Percentiles rank a stretch among this genome's conserved stretches.
phyloP scores from a whole-genome alignment of 1,140 invertebrate genomes.

The Cydia splendana region DNA sequence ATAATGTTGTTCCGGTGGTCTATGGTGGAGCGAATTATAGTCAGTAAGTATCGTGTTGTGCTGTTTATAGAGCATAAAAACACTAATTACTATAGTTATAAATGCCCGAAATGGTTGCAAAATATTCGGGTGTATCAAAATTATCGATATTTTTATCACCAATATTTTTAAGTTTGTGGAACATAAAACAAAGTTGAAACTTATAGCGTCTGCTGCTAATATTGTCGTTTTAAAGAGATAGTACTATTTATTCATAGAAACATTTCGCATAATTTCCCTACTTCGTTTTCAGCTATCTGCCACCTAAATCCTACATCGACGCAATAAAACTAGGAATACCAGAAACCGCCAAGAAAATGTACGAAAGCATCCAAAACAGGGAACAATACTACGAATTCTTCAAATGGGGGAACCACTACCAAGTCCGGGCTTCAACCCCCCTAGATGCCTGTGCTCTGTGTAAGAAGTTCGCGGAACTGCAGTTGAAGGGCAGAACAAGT shows the following conservation, averaged over 20 bases:
- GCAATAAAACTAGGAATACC: conserved; percentile 36
- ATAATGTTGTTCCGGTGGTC: conserved; percentile 78
- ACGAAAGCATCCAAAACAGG: conserved; percentile 47
- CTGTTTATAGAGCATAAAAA: too few relatives aligned
- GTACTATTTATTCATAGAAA: neutral
- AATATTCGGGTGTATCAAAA: too few relatives aligned
- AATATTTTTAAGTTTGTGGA: too few relatives aligned
- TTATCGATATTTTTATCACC: too few relatives aligned
- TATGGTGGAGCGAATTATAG: conserved; percentile 70
- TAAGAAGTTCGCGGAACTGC: conserved; percentile 46
- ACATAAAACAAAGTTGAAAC: too few relatives aligned
- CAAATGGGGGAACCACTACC: conserved; percentile 60
- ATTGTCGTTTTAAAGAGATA: too few relatives aligned
- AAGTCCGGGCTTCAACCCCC: conserved; percentile 38
- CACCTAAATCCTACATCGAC: conserved; percentile 58
- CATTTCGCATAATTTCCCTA: neutral
- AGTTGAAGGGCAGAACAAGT: conserved; percentile 38
- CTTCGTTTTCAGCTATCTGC: conserved; percentile 48
- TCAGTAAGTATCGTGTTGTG: conserved; percentile 37
- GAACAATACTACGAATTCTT: conserved; percentile 58
- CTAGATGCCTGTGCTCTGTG: conserved; percentile 54
- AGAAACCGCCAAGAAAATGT: conserved; percentile 47
- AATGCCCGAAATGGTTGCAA: too few relatives aligned
- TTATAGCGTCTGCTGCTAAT: too few relatives aligned
- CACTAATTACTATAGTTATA: too few relatives aligned